Evolutionary conservation across 1,140 invertebrate genomes (phyloP).

Genomic region (Penaeus japonicus): DNA sequence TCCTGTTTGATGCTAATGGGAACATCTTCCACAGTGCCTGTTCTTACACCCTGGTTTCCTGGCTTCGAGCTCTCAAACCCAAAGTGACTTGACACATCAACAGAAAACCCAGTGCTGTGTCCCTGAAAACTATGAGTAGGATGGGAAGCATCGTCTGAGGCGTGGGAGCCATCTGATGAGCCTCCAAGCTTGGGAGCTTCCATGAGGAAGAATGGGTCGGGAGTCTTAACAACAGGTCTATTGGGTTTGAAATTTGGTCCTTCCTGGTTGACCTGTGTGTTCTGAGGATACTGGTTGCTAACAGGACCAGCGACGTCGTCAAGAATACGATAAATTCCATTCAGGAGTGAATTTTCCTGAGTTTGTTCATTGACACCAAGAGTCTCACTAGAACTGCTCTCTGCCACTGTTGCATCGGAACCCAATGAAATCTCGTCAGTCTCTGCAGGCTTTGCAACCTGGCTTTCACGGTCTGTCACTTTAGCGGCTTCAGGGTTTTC

Average conservation of each 20-base stretch:
- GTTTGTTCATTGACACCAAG: neutral
- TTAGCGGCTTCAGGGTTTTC: neutral
- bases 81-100: conserved; percentile 25
- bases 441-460: neutral
- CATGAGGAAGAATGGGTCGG: conserved; percentile 53
- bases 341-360: neutral
- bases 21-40: conserved; percentile 25
- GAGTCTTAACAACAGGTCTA: conserved; percentile 7
- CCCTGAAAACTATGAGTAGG: neutral
- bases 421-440: neutral
- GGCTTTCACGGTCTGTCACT: neutral
- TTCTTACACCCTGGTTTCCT: neutral
- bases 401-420: too few relatives aligned
- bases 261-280: neutral
- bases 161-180: neutral
- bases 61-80: neutral
- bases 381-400: too few relatives aligned
- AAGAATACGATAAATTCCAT: conserved; percentile 32
- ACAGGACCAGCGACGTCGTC: neutral
- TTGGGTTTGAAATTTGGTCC: neutral
- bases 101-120: neutral
- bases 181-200: conserved; percentile 41
- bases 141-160: neutral
- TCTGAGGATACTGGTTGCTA: neutral
- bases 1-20: conserved; percentile 24